Conservation (phyloP, 1,140 invertebrate species). For the Pararge aegeria region DNA sequence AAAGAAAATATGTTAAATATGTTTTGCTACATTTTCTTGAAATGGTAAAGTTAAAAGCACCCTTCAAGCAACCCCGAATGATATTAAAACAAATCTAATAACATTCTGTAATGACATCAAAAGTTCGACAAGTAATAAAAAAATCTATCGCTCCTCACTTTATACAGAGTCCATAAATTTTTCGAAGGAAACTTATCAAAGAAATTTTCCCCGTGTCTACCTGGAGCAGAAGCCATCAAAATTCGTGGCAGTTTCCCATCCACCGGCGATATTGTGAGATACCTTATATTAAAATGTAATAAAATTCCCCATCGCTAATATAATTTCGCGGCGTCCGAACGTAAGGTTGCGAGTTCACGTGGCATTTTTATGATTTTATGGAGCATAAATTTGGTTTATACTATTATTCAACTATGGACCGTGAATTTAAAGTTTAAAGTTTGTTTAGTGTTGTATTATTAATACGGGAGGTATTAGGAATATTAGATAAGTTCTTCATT, state of each 20-base stretch:
- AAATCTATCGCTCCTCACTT: slow-evolving; percentile 39
- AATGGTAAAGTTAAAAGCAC: too few species aligned
- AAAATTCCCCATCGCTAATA: slow-evolving; percentile 67
- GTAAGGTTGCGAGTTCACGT: slow-evolving; percentile 37
- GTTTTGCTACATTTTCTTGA: too few species aligned
- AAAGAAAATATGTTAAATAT: too few species aligned
- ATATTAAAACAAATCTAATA: slow-evolving; percentile 31
- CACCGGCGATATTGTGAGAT: slow-evolving; percentile 61
- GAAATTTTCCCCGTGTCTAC: slow-evolving; percentile 41
- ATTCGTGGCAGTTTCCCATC: slow-evolving; percentile 51
- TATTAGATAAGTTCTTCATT: too few species aligned
- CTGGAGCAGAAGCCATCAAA: slow-evolving; percentile 53
- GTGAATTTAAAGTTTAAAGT: not conserved
- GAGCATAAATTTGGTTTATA: slow-evolving; percentile 25
- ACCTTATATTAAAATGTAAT: slow-evolving; percentile 75
- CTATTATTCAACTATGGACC: slow-evolving; percentile 12
- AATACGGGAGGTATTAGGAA: not conserved
- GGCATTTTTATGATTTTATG: slow-evolving; percentile 26
- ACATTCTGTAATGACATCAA: slow-evolving; percentile 33
- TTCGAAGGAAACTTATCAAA: slow-evolving; percentile 56
- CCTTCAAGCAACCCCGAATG: not conserved
- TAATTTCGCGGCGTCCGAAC: slow-evolving; percentile 53
- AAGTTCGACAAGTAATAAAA: slow-evolving; percentile 38
- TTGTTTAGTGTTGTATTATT: not conserved
- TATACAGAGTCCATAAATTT: slow-evolving; percentile 47